Percentiles rank a stretch among this genome's conserved stretches.
Conservation (phyloP, 2,113 vertebrate genomes). For the Phasianus colchicus region DNA sequence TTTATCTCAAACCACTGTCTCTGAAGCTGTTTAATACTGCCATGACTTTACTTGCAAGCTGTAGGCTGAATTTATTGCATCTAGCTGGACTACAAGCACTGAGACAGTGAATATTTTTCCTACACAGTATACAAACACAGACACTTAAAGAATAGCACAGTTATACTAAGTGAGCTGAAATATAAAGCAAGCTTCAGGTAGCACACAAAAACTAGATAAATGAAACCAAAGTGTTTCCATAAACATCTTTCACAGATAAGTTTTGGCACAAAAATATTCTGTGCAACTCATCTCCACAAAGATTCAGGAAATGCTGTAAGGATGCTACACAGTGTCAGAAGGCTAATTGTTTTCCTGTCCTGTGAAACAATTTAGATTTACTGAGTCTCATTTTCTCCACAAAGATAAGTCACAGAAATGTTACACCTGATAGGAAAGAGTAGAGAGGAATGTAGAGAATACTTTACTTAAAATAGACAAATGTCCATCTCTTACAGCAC, state of each 20-base stretch:
- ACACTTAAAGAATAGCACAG: background rate
- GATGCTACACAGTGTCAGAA: background rate
- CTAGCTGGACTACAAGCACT: background rate
- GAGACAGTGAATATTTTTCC: background rate
- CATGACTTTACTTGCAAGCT: background rate
- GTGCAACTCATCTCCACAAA: background rate
- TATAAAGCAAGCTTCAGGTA: background rate
- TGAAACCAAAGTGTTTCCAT: background rate
- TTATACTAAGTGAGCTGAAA: background rate
- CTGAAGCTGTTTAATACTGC: background rate
- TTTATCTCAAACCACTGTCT: background rate
- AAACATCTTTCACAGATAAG: background rate
- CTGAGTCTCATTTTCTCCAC: background rate
- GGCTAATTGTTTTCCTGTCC: background rate
- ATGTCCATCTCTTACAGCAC: too few species aligned
- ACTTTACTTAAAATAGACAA: background rate
- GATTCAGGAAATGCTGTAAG: background rate
- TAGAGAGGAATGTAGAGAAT: background rate
- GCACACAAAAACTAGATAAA: background rate
- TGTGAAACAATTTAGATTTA: background rate
- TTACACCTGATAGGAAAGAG: background rate
- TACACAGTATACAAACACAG: background rate
- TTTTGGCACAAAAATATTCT: background rate
- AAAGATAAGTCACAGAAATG: background rate
- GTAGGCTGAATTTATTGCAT: background rate